A percentile compares a stretch with the other conserved stretches of the same genome.
These are phyloP conservation scores for Larimichthys crocea DNA, from an alignment of 2,113 vertebrate species.

Conservation along the genomic window DNA sequence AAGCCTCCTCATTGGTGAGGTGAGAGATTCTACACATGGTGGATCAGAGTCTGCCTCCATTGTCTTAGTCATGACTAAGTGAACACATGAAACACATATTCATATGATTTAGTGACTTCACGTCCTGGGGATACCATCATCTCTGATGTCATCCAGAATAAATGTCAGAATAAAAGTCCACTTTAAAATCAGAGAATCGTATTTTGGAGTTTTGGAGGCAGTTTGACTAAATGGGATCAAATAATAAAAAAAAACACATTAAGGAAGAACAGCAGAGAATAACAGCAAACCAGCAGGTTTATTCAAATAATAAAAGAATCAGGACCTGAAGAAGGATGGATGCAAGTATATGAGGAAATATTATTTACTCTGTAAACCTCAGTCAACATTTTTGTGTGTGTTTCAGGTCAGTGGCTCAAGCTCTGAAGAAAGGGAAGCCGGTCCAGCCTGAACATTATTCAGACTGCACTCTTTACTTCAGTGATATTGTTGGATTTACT, in stretches of 20 bases:
- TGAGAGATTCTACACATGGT: too few species aligned
- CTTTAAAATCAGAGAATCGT: background rate
- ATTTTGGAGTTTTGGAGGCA: too few species aligned
- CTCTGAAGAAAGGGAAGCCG: slow-evolving; percentile 87
- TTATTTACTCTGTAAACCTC: background rate
- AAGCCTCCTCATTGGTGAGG: too few species aligned
- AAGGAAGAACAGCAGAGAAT: background rate
- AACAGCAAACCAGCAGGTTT: background rate
- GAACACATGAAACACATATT: background rate
- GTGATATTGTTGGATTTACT: slow-evolving; percentile 93
- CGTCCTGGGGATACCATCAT: background rate
- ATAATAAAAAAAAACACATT: too few species aligned
- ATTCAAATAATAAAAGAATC: background rate
- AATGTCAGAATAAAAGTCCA: too few species aligned
- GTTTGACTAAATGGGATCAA: too few species aligned
- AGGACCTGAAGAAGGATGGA: background rate
- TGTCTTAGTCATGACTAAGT: too few species aligned
- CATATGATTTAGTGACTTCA: too few species aligned
- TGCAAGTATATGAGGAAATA: background rate
- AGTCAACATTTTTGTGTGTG: background rate
- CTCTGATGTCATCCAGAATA: background rate
- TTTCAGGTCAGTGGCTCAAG: slow-evolving; percentile 87
- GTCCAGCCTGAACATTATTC: slow-evolving; percentile 89
- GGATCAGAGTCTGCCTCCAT: too few species aligned
- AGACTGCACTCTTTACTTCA: slow-evolving; percentile 90